Base-by-base conservation (phyloP, 2,888 invertebrate genomes). In the Orthosia incerta region DNA sequence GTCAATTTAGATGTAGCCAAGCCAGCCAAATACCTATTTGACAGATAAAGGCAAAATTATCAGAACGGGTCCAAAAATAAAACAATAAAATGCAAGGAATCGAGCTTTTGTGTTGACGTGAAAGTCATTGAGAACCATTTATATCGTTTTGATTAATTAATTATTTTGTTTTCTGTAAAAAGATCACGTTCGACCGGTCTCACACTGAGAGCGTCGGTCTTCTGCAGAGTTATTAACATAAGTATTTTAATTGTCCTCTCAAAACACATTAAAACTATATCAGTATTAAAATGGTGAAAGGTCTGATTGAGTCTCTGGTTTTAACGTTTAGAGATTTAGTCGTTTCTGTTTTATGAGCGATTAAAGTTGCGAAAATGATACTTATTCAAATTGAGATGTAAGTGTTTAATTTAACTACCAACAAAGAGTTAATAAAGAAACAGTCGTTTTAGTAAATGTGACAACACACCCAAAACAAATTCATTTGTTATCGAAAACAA, bases 101-200 rank as follows among this genome's bases (percentile, higher is more conserved):
- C 64, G 12, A 71, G 62, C 73, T 56, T 77, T 80, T 83, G 72
- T 82, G 75, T 84, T 84, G 87, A 90, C 86, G 88, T 83, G 87
- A 89, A 88, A 90, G 86, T 90, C 89, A 90, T 91, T 88, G 80
- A 81, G 78, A 88, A 86, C 84, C 87, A 90, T 92, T 90, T 90
- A 91, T 91, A 93, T 94, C 92, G 91, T 92, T 91, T 93, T 89
- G 91, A 91, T 93, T 91, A 93, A 94, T 94, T 93, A 93, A 93
- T 93, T 93, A 94, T 89, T 75, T 62, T 15, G 74, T 69, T 71
- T 70, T 84, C 86, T 81, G 75, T 87, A 90, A 90, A 89, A 90
- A 91, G 85, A 90, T 87, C 91, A 86, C 85, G 91, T 90, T 56
- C 4, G 84, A 94, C 94, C 91, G 93, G 94, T 94, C 89, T 84